Evolutionary conservation across 1,140 invertebrate genomes (phyloP).

Genomic region (Neodiprion fabricii): DNA sequence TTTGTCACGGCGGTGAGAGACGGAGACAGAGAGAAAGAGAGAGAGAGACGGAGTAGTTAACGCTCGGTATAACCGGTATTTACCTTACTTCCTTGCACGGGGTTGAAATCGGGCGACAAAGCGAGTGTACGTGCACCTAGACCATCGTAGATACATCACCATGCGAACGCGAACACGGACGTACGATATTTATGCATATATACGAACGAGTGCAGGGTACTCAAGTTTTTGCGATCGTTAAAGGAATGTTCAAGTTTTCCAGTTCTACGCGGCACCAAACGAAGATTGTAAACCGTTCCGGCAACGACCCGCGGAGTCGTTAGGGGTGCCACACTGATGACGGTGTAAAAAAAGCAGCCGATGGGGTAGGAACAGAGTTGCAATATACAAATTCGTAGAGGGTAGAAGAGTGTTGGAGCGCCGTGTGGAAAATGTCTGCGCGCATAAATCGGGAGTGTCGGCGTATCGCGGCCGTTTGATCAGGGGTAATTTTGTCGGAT

Average conservation of each 20-base stretch:
- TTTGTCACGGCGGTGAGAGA: slow-evolving; percentile 9
- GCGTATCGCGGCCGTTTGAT: neutral
- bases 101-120: neutral
- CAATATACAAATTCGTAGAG: neutral
- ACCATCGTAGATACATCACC: slow-evolving; percentile 12
- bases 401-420: neutral
- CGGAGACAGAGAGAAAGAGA: slow-evolving; percentile 11
- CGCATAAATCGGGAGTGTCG: neutral
- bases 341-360: neutral
- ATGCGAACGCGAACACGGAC: neutral
- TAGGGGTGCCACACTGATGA: neutral
- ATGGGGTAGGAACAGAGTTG: neutral
- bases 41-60: neutral
- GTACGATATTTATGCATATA: too few species aligned
- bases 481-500: neutral
- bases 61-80: slow-evolving; percentile 15
- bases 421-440: too few species aligned
- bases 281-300: neutral
- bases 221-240: too few species aligned
- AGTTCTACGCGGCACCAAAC: neutral
- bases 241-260: too few species aligned
- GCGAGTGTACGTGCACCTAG: neutral
- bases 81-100: too few species aligned
- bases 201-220: too few species aligned
- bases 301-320: neutral